phyloP scores from a whole-genome alignment of 2,113 vertebrate species.

The Arvicanthis niloticus region DNA sequence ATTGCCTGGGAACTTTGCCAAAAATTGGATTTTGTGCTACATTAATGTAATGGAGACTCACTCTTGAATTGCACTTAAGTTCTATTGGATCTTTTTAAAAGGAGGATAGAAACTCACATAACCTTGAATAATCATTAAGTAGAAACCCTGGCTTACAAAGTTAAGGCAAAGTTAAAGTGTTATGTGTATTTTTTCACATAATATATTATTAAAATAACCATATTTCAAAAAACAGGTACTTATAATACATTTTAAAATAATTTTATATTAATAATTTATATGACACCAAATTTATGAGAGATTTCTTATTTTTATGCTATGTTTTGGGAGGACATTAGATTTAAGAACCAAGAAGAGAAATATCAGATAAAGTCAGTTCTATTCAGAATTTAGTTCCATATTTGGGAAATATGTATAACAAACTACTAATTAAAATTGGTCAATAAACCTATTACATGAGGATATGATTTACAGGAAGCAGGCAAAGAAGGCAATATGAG shows the following conservation, averaged over 20 bases:
- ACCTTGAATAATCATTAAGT: constrained; percentile 63
- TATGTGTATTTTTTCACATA: neutral
- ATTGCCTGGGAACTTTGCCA: constrained; percentile 76
- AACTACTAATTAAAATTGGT: neutral
- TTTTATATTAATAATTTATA: neutral
- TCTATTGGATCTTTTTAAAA: constrained; percentile 49
- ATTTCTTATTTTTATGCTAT: neutral
- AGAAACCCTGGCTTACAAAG: constrained; percentile 36
- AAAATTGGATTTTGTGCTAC: constrained; percentile 72
- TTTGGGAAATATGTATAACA: neutral
- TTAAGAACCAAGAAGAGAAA: neutral
- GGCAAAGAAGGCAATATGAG: neutral
- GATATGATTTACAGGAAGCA: neutral
- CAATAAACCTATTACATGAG: neutral
- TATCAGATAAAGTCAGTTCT: neutral
- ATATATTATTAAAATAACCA: neutral
- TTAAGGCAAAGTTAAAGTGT: constrained; percentile 35
- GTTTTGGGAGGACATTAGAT: neutral
- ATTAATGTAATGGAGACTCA: constrained; percentile 74
- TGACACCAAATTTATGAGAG: neutral
- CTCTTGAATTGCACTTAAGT: constrained; percentile 69
- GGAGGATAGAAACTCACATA: constrained; percentile 8
- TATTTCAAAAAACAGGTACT: neutral
- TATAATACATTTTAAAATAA: neutral
- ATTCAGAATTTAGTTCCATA: neutral